Percentiles rank a stretch among this genome's conserved stretches.
phyloP scores from a whole-genome alignment of 2,113 vertebrate genomes.

The Nibea albiflora region DNA sequence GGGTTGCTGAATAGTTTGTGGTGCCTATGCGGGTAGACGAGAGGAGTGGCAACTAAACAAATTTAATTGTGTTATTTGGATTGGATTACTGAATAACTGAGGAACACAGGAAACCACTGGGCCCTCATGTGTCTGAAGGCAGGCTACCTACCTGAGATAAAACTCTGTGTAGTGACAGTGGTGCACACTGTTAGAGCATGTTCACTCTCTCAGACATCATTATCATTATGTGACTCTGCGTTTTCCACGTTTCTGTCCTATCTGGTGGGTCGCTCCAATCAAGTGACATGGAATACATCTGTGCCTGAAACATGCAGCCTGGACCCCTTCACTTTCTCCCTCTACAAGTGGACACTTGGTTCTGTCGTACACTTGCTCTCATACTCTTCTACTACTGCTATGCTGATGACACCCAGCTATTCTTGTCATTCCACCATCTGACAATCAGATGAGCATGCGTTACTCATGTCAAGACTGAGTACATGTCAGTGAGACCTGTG shows the following conservation, averaged over 20 bases:
- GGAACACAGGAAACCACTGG: background rate
- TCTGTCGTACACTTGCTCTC: background rate
- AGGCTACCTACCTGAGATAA: too few species aligned
- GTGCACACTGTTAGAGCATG: background rate
- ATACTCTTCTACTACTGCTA: background rate
- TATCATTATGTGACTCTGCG: background rate
- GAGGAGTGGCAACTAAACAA: background rate
- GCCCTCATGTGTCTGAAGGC: background rate
- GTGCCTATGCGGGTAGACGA: background rate
- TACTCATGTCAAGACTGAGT: too few species aligned
- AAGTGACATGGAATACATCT: background rate
- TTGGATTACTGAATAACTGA: background rate
- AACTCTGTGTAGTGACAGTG: background rate
- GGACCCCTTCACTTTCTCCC: background rate
- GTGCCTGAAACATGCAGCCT: background rate
- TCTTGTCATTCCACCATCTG: background rate
- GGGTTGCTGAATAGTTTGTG: background rate
- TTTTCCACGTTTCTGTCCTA: background rate
- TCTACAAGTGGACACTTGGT: background rate
- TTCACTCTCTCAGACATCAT: background rate
- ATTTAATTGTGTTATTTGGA: background rate
- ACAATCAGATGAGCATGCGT: background rate
- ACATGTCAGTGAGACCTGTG: background rate
- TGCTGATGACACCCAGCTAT: constrained; percentile 8
- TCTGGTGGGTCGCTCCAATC: too few species aligned